phyloP scores from a whole-genome alignment of 2,888 invertebrate species.

The Drosophila affinis region DNA sequence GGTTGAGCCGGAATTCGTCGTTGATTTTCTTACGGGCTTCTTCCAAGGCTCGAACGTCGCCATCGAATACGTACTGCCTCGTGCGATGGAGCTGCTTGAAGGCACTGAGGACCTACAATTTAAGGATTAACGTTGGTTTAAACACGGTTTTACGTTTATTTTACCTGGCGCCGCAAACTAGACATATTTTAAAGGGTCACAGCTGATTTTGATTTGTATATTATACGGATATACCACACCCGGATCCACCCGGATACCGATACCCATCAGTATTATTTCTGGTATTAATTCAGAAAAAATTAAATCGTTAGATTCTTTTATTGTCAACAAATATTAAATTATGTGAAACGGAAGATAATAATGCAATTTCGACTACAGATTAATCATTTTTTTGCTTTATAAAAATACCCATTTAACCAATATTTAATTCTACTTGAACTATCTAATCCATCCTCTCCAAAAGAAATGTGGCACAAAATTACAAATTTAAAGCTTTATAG shows the following conservation, averaged over 20 bases:
- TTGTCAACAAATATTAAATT: no score
- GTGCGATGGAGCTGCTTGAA: slow-evolving; percentile 91
- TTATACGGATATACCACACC: no score
- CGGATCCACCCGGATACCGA: no score
- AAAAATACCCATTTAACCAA: no score
- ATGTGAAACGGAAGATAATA: no score
- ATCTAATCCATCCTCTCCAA: no score
- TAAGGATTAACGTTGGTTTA: not conserved
- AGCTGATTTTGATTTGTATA: slow-evolving; percentile 8
- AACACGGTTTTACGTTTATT: slow-evolving; percentile 11
- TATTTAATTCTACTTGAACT: no score
- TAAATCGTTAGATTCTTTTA: no score
- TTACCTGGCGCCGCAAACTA: slow-evolving; percentile 72
- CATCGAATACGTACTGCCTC: slow-evolving; percentile 87
- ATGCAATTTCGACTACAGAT: no score
- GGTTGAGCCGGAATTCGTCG: slow-evolving; percentile 89
- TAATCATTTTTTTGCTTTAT: no score
- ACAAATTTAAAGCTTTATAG: no score
- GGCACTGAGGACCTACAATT: slow-evolving; percentile 86
- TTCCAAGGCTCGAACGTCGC: slow-evolving; percentile 86
- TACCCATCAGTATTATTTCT: not conserved
- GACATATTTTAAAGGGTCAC: slow-evolving; percentile 61
- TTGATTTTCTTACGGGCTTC: slow-evolving; percentile 90
- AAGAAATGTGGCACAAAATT: no score
- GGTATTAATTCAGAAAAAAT: not conserved